Evolutionary conservation across 2,797 vertebrate species (phyloP), one percentile per base, ranked within the genome.

Genomic region (Myioborus melanocephalus): DNA sequence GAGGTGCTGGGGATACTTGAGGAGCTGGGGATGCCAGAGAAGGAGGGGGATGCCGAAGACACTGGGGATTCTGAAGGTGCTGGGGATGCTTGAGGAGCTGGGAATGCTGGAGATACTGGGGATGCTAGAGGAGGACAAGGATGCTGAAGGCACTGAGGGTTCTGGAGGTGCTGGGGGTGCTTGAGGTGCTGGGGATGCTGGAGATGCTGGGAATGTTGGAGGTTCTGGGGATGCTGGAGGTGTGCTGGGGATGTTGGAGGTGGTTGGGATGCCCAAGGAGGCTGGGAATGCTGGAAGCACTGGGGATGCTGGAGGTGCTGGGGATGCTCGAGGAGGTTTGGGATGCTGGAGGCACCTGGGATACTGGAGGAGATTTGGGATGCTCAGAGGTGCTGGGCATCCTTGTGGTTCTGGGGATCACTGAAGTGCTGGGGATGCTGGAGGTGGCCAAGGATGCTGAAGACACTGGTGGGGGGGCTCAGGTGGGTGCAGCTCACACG

Each of bases 401-500:
- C 30, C 35, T 41, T 28, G 57, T 0, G 1, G 5, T 63, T 34
- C 47, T 28, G 37, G 24, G 47, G 23, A 28, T 41, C 19, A 23
- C 0, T n/a, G 30, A 41, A 12, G 23, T 17, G 23, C 8, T 14
- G 37, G 30, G 14, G 19, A 5, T 44, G 39, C n/a, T 78, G 65
- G 26, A 69, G 16, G 21, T 34, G 64, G 24, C 35, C 43, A 20
- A 20, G 12, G 26, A 10, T 60, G 46, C 37, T 70, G 78, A 16
- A 52, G 65, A n/a, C 27, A 10, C 49, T 28, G 57, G 13, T 8
- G 28, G 28, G 8, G 8, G 9, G 55, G 14, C 22, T 61, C 28
- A 0, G 0, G 9, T 11, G 30, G 20, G 21, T 41, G 46, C 59
- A 83, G 55, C 16, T 47, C 10, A 5, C 1, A 2, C 0, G 4